Conservation (phyloP, 2,888 invertebrate species). For the Pachliopta kotzebuea region DNA sequence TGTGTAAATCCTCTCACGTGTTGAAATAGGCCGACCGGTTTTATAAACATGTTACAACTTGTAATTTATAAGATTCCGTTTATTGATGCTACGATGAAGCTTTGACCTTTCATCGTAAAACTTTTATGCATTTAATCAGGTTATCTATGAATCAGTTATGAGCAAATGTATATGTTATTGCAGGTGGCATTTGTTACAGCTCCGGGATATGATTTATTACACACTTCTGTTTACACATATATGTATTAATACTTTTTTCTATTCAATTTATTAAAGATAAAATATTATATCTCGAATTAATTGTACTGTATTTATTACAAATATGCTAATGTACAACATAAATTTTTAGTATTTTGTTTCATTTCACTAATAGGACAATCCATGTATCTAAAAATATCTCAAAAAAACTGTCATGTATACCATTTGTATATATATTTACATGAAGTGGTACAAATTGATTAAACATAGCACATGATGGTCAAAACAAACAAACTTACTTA, state of each 20-base stretch:
- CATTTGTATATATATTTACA: too few species aligned
- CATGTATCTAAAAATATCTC: too few species aligned
- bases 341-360: too few species aligned
- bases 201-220: constrained; percentile 23
- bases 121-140: constrained; percentile 24
- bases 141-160: constrained; percentile 24
- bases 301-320: too few species aligned
- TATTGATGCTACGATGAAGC: constrained; percentile 23
- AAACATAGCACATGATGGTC: too few species aligned
- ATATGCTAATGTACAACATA: too few species aligned
- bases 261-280: not conserved
- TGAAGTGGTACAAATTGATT: too few species aligned
- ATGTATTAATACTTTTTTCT: not conserved
- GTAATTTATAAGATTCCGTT: constrained; percentile 25
- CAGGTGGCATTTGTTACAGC: constrained; percentile 9
- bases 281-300: too few species aligned
- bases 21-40: constrained; percentile 24
- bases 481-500: too few species aligned
- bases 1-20: constrained; percentile 19
- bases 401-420: too few species aligned
- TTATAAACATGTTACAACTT: constrained; percentile 20
- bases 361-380: too few species aligned
- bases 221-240: not conserved
- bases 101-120: constrained; percentile 27
- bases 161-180: constrained; percentile 13